Conservation (phyloP, 2,113 vertebrate species). For the Sorex araneus region DNA sequence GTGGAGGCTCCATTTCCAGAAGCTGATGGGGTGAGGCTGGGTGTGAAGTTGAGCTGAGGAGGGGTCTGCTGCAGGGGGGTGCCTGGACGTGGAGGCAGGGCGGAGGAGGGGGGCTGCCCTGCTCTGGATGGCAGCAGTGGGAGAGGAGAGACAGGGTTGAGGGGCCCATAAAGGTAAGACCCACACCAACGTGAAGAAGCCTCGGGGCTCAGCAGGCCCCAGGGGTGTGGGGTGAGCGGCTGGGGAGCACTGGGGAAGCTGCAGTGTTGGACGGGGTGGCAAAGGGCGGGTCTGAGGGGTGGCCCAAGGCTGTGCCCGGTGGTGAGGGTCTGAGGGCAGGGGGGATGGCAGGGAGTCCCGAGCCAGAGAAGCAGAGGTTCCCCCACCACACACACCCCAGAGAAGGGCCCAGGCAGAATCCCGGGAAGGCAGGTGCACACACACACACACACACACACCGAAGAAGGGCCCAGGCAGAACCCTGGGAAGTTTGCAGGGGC, state of each 20-base stretch:
- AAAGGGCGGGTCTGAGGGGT: rapidly evolving
- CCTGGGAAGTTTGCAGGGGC: neutral
- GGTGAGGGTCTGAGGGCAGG: no score
- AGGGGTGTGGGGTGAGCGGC: no score
- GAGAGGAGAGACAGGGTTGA: neutral
- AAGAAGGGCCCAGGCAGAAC: neutral
- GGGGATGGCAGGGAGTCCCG: neutral
- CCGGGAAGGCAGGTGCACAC: neutral
- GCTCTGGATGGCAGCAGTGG: neutral
- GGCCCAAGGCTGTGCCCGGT: no score
- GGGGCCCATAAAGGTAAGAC: neutral
- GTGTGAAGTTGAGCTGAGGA: neutral
- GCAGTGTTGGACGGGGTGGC: neutral
- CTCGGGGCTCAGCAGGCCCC: neutral
- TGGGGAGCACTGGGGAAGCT: rapidly evolving
- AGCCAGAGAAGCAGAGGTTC: neutral
- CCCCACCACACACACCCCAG: no score
- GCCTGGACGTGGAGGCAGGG: neutral
- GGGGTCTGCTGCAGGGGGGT: neutral
- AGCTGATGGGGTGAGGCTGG: neutral
- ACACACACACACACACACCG: neutral
- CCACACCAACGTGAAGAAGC: no score
- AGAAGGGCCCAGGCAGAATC: neutral
- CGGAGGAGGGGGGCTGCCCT: neutral
- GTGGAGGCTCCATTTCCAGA: rapidly evolving